These are phyloP conservation scores for Brevipalpus yothersi DNA, from an alignment of 1,140 invertebrate genomes.

Conservation along the genomic window DNA sequence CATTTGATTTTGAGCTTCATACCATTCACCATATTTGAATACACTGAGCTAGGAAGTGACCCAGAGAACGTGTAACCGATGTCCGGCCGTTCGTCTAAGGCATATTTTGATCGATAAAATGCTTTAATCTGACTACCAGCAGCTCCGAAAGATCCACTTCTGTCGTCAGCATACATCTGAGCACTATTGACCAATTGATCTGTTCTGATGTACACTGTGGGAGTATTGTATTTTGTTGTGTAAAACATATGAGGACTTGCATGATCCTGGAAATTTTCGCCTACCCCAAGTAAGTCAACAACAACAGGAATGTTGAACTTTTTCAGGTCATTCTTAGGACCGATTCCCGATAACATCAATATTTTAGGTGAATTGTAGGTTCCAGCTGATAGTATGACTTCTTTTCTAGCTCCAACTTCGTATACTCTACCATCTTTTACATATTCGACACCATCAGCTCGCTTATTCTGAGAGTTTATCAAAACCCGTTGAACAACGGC, in stretches of 20 bases:
- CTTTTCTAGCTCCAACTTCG: conserved; percentile 38
- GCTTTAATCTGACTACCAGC: conserved; percentile 18
- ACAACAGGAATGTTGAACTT: conserved; percentile 21
- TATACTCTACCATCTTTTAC: conserved; percentile 32
- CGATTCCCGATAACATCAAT: conserved; percentile 8
- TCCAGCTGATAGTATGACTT: conserved; percentile 54
- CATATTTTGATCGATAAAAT: conserved; percentile 59
- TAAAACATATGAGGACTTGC: neutral
- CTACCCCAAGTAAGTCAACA: conserved; percentile 24
- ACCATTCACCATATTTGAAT: neutral
- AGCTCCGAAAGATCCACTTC: neutral
- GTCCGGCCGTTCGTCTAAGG: conserved; percentile 54
- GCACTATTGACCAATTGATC: neutral
- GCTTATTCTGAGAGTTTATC: conserved; percentile 43
- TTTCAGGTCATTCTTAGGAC: conserved; percentile 2
- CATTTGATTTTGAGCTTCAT: neutral
- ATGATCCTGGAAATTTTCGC: conserved; percentile 56
- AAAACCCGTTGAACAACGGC: conserved; percentile 52
- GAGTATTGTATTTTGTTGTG: neutral
- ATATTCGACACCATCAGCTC: conserved; percentile 49
- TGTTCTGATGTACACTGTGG: conserved; percentile 1
- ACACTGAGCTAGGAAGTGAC: neutral
- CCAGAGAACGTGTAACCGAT: conserved; percentile 22
- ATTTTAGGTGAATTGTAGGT: conserved; percentile 24
- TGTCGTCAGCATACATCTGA: neutral